Conservation (phyloP, 2,797 vertebrate genomes). For the Sylvilagus floridanus region DNA sequence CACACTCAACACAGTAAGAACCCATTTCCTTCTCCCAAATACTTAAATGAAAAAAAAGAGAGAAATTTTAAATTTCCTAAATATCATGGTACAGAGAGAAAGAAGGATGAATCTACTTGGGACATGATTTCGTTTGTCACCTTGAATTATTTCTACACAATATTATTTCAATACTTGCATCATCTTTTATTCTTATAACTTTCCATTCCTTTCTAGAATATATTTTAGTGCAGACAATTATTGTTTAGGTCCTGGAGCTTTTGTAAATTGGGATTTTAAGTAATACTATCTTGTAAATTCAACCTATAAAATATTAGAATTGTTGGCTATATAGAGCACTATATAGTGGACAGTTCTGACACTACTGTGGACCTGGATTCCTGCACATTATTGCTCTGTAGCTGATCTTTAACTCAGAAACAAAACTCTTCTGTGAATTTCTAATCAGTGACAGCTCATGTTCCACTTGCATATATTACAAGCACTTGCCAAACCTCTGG, state of each 20-base stretch:
- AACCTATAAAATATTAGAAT: background rate
- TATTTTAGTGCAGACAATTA: background rate
- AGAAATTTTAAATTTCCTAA: background rate
- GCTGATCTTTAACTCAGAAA: background rate
- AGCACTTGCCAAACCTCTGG: background rate
- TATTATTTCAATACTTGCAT: constrained; percentile 2
- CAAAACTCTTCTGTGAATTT: background rate
- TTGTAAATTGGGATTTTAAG: background rate
- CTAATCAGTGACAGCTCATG: background rate
- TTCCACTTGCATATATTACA: background rate
- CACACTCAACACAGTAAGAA: background rate
- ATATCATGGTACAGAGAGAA: background rate
- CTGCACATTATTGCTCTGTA: background rate
- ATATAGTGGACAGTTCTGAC: background rate
- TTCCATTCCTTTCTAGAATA: constrained; percentile 27
- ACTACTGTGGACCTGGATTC: background rate
- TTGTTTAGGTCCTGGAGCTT: background rate
- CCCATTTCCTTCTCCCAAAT: background rate
- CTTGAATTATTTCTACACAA: constrained; percentile 52
- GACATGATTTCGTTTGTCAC: background rate
- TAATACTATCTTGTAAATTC: background rate
- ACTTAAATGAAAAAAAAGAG: constrained; percentile 26
- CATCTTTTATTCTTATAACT: background rate
- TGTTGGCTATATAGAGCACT: background rate
- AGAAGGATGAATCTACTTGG: background rate